Evolutionary conservation across 2,888 invertebrate species (phyloP), one percentile per base, ranked within the genome.

Genomic region (Theretra japonica): DNA sequence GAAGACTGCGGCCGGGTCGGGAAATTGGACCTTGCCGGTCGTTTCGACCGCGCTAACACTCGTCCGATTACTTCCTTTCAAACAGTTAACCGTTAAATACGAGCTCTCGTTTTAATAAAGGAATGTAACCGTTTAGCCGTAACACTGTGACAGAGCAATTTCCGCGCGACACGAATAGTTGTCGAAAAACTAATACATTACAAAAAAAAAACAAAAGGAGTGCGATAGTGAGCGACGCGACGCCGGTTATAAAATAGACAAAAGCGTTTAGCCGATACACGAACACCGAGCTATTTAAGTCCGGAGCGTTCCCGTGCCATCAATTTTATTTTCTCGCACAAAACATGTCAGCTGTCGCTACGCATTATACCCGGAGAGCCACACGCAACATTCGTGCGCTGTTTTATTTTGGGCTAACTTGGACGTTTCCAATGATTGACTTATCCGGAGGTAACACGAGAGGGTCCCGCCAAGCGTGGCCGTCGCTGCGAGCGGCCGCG

Each of bases 311-410:
- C 88, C 86, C 86, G 89, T 87, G 90, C 91, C 94, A 93, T 93
- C 90, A 91, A 92, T 94, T 93, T 94, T 94, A 93, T 94, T 94
- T 94, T 94, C 93, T 93, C 92, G 92, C 91, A 91, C 93, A 93
- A 92, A 93, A 93, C 93, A 93, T 90, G 94, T 93, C 89, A 90
- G 90, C 91, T 93, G 94, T 93, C 94, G 91, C 92, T 92, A 87
- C 90, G 89, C 92, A 91, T 94, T 93, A 93, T 90, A 86, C 85
- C 82, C 85, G 81, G 89, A 86, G 90, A 89, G 90, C 91, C 92
- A 90, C 93, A 93, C 93, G 92, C 92, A 90, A 90, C 92, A 90
- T 93, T 91, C 84, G 87, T 87, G 89, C 85, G 86, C 84, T 83
- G 91, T 93, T 94, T 94, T 94, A 94, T 94, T 94, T 94, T 88